phyloP scores from a whole-genome alignment of 2,888 invertebrate species.

The Sialis lutaria region DNA sequence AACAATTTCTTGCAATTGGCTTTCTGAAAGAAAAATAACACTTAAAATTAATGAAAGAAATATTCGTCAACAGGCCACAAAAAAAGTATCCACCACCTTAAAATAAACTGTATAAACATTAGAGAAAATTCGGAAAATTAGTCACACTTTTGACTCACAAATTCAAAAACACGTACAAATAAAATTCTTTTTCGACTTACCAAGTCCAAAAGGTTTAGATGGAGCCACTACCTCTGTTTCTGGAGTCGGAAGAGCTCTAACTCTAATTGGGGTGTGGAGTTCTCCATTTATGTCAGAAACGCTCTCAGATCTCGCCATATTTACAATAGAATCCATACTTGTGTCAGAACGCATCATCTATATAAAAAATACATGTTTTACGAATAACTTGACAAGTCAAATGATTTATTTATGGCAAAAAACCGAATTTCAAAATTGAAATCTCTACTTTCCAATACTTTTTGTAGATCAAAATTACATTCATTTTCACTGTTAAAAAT shows the following conservation, averaged over 20 bases:
- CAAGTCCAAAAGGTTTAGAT: conserved; percentile 67
- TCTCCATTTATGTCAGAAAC: conserved; percentile 68
- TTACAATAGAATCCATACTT: conserved; percentile 57
- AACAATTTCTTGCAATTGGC: too few species aligned
- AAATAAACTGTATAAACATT: too few species aligned
- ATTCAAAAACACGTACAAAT: too few species aligned
- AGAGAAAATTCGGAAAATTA: too few species aligned
- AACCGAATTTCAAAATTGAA: neutral
- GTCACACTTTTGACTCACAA: too few species aligned
- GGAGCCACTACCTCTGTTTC: conserved; percentile 37
- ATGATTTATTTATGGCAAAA: too few species aligned
- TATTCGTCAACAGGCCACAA: too few species aligned
- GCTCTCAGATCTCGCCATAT: conserved; percentile 65
- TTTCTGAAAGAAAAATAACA: too few species aligned
- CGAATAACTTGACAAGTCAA: neutral
- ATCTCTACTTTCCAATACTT: neutral
- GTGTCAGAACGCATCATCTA: conserved; percentile 70
- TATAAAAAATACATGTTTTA: conserved; percentile 9
- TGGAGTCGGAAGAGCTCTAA: conserved; percentile 7
- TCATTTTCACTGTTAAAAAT: too few species aligned
- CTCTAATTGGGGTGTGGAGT: conserved; percentile 15
- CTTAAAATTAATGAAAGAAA: too few species aligned
- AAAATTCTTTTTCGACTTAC: conserved; percentile 32
- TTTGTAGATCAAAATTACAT: too few species aligned
- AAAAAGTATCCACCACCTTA: too few species aligned